Base-by-base conservation (phyloP, 2,113 vertebrate species). In the Echinops telfairi region DNA sequence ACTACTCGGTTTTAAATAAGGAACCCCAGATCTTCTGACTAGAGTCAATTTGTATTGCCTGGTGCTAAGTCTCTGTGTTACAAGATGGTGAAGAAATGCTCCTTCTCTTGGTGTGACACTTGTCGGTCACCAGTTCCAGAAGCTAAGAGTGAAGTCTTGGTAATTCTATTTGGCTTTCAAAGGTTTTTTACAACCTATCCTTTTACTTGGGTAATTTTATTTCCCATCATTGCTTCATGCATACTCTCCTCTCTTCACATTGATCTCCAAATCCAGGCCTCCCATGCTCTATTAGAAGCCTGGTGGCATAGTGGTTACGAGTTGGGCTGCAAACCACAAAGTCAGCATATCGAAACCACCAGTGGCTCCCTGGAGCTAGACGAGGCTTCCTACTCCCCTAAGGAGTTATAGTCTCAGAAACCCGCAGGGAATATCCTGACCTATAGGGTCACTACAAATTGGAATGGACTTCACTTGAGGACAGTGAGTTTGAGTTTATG, bases 151-250 rank as follows among this genome's bases (percentile, higher is more conserved):
- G 16, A 86, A 64, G 84, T 62, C 66, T 71, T 68, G 36, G 66
- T 81, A 64, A 88, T 90, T 88, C 23, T 9, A 40, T 62, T 17
- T 16, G n/a, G 12, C 11, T 86, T 88, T 93, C 58, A 75, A 93
- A 78, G 40, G 64, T 85, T 25, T 88, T 91, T 88, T 38, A 88
- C 14, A 78, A 78, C 36, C 36, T 43, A 25, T 12, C 40, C 17
- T 75, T 85, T 29, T 90, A 81, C 33, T 58, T 81, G 33, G n/a
- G 53, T 16, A 36, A 1, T 60, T 89, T 91, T n/a, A 83, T 60
- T 70, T 90, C 66, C 82, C 9, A 84, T n/a, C 33, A 57, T 19
- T 66, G 17, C 62, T n/a, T 68, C 77, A 71, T 62, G 33, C 27
- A 47, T 12, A 53, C n/a, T 88, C 10, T 33, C 53, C 31, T 83